Conservation (phyloP, 1,140 invertebrate species). For the Drosophila mayri region DNA sequence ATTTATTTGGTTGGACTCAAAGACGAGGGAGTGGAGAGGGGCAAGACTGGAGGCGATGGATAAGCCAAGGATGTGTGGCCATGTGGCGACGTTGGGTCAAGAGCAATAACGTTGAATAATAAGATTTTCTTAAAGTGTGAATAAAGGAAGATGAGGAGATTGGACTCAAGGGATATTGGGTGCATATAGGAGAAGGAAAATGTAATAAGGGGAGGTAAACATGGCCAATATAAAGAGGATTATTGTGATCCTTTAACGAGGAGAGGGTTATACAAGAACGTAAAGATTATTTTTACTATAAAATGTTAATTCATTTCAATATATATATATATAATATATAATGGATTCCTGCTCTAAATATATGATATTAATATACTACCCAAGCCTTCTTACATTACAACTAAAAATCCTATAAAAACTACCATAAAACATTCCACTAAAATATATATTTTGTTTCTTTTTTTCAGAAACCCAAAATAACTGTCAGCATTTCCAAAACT, state of each 20-base stretch:
- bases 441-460: background rate
- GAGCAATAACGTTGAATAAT: conserved; percentile 22
- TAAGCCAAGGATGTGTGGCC: conserved; percentile 15
- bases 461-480: conserved; percentile 3
- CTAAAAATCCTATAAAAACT: background rate
- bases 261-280: too few species aligned
- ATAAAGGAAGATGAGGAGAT: conserved; percentile 16
- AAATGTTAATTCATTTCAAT: background rate
- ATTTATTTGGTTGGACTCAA: conserved; percentile 57
- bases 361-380: too few species aligned
- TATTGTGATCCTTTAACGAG: background rate
- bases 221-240: background rate
- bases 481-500: conserved; percentile 8
- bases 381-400: too few species aligned
- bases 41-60: background rate
- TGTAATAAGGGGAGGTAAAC: background rate
- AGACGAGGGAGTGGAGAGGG: conserved; percentile 13
- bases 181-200: background rate
- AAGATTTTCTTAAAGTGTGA: conserved; percentile 21
- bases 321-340: too few species aligned
- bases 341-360: too few species aligned
- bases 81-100: conserved; percentile 19
- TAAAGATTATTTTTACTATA: too few species aligned
- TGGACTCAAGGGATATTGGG: conserved; percentile 6
- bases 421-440: background rate